Evolutionary conservation across 2,888 invertebrate genomes (phyloP).

Genomic region (Amaurobius ferox): DNA sequence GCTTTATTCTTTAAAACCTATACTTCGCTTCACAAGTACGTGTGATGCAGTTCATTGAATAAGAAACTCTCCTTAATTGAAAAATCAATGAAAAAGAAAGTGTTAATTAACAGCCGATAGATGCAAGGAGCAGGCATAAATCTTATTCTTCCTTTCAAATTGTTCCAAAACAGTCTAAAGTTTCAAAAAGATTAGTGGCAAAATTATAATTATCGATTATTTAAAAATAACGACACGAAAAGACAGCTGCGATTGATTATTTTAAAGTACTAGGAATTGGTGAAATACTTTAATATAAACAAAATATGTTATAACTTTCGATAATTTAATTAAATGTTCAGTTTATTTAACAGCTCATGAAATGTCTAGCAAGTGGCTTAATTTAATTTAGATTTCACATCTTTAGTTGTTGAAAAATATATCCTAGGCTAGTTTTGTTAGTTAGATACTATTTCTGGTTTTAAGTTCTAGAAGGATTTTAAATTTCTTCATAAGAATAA

Average conservation of each 20-base stretch:
- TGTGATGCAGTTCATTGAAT: background rate
- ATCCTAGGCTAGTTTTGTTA: too few species aligned
- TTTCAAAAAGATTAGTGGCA: background rate
- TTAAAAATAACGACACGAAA: background rate
- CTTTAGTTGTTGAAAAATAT: too few species aligned
- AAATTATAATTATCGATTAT: background rate
- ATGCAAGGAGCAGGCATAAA: background rate
- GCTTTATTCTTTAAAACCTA: background rate
- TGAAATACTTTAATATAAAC: too few species aligned
- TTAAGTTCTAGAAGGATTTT: too few species aligned
- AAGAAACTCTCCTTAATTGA: constrained; percentile 1
- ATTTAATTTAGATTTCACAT: too few species aligned
- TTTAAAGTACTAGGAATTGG: too few species aligned
- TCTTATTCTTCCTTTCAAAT: background rate
- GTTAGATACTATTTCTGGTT: too few species aligned
- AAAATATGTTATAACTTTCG: too few species aligned
- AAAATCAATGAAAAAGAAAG: background rate
- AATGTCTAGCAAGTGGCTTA: too few species aligned
- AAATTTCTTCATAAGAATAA: too few species aligned
- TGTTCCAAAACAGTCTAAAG: background rate
- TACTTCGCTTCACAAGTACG: background rate
- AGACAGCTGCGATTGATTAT: background rate
- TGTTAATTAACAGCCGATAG: background rate
- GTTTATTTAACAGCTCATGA: too few species aligned
- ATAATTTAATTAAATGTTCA: too few species aligned